A percentile compares a stretch with the other conserved stretches of the same genome.
Evolutionary conservation across 1,140 invertebrate genomes (phyloP).

Genomic region (Bacillus rossius): DNA sequence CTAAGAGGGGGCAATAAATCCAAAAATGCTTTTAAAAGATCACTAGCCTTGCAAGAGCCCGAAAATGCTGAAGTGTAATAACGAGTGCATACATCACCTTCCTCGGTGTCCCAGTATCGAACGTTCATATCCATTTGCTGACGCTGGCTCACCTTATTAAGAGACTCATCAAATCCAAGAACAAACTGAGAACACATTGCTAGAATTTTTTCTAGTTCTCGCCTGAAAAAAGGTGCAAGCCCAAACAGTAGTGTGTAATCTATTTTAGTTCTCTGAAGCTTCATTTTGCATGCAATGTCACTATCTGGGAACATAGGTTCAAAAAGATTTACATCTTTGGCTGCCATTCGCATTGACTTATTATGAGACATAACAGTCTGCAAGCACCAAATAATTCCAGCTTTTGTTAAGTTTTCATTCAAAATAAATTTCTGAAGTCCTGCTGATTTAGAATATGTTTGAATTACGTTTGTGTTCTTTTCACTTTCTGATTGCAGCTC

Average conservation of each 20-base stretch:
- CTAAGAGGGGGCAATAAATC: neutral
- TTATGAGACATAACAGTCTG: too few relatives aligned
- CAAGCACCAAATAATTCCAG: too few relatives aligned
- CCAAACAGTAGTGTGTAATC: constrained; percentile 18
- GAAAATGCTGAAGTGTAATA: constrained; percentile 22
- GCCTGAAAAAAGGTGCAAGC: constrained; percentile 21
- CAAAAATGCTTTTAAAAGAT: constrained; percentile 11
- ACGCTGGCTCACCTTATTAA: constrained; percentile 3
- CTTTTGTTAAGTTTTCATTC: too few relatives aligned
- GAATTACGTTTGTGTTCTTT: too few relatives aligned
- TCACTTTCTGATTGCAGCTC: too few relatives aligned
- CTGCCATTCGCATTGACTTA: neutral
- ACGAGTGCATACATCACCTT: constrained; percentile 12
- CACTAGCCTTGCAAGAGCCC: constrained; percentile 8
- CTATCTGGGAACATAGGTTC: constrained; percentile 19
- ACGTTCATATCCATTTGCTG: constrained; percentile 16
- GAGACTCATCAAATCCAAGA: too few relatives aligned
- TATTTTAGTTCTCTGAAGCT: constrained; percentile 23
- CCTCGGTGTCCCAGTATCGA: constrained; percentile 13
- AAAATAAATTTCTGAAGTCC: too few relatives aligned
- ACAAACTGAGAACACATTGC: too few relatives aligned
- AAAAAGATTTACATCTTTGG: constrained; percentile 18
- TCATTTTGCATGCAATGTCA: constrained; percentile 21
- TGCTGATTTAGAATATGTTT: too few relatives aligned
- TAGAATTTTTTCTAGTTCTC: constrained; percentile 5